These are phyloP conservation scores for Nothobranchius kuhntae DNA, from an alignment of 2,113 vertebrate genomes.

Conservation along the genomic window DNA sequence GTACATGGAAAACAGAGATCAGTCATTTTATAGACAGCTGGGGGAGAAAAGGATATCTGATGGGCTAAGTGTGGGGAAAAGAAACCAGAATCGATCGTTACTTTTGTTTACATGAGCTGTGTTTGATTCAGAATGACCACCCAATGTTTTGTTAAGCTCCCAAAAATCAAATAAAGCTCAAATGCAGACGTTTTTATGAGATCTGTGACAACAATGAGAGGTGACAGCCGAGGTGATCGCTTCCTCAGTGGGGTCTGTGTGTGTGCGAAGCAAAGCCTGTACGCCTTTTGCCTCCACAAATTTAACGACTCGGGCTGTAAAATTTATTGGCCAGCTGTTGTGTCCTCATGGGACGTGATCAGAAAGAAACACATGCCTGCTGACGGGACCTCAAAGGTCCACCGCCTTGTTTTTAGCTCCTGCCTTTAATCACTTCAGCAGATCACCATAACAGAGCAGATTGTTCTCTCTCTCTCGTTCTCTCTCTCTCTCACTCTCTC, in stretches of 20 bases:
- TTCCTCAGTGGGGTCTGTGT: constrained; percentile 14
- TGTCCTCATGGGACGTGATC: constrained; percentile 30
- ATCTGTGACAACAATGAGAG: constrained; percentile 30
- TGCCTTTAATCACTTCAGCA: constrained; percentile 65
- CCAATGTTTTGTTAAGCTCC: constrained; percentile 48
- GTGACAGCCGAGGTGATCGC: constrained; percentile 35
- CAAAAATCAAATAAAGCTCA: constrained; percentile 34
- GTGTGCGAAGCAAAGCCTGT: constrained; percentile 31
- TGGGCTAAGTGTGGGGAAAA: constrained; percentile 23
- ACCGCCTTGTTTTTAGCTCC: constrained; percentile 60
- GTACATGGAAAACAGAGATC: constrained; percentile 61
- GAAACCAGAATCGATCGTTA: constrained; percentile 26
- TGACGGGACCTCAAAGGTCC: constrained; percentile 50
- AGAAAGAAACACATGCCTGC: constrained; percentile 42
- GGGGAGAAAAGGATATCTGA: constrained; percentile 52
- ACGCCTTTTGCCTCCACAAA: constrained; percentile 41
- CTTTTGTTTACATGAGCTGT: constrained; percentile 30
- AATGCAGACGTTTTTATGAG: constrained; percentile 54
- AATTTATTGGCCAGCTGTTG: constrained; percentile 53
- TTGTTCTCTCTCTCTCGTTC: constrained; percentile 60
- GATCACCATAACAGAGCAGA: constrained; percentile 67
- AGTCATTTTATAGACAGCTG: constrained; percentile 63
- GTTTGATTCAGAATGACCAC: constrained; percentile 39
- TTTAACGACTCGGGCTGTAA: constrained; percentile 26
- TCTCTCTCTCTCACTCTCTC: constrained; percentile 9